Base-by-base conservation (phyloP, 2,888 invertebrate species). In the Rhopalosiphum nymphaeae region DNA sequence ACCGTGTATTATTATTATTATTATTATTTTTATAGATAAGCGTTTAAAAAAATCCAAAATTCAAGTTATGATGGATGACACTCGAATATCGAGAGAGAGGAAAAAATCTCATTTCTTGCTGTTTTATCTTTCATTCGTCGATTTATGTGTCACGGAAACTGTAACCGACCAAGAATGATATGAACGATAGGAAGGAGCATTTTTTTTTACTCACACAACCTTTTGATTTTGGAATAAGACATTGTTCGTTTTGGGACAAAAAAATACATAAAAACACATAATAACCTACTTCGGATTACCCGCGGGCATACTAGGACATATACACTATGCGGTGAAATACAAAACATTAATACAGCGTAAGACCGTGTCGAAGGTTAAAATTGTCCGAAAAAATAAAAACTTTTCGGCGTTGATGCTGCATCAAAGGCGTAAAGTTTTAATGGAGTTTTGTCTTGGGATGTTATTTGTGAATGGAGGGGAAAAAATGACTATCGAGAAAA, bases 361-460 rank as follows among this genome's bases (percentile, higher is more conserved):
- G 9, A 36, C 25, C 11, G 26, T 16, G 57, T 57, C 26, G 16
- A 16, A 44, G 89, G 89, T 89, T 42, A 89, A 57, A 89, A 67
- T 44, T 11, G 46, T 46, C 29, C 16, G n/a, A 89, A 46, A 61
- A 90, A 90, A 78, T 78, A 21, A 91, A 86, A 91, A 86, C 44
- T 84, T 78, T 85, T 49, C n/a, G 91, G n/a, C 86, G 26, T 21
- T 7, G 46, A n/a, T n/a, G 49, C 87, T 44, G 90, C 61, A 46
- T 90, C 90, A 67, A 57, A 91, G 84, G 84, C 44, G 84, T 56
- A 91, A 91, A 91, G 56, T 85, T 84, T 90, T 90, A 90, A 67
- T 90, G 67, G 61, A 90, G 67, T 67, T 67, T 49, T 67, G 67
- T 90, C 29, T 61, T 13, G n/a, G 36, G n/a, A n/a, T 78, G 21